Evolutionary conservation across 2,113 vertebrate genomes (phyloP).

Genomic region (Paramisgurnus dabryanus): DNA sequence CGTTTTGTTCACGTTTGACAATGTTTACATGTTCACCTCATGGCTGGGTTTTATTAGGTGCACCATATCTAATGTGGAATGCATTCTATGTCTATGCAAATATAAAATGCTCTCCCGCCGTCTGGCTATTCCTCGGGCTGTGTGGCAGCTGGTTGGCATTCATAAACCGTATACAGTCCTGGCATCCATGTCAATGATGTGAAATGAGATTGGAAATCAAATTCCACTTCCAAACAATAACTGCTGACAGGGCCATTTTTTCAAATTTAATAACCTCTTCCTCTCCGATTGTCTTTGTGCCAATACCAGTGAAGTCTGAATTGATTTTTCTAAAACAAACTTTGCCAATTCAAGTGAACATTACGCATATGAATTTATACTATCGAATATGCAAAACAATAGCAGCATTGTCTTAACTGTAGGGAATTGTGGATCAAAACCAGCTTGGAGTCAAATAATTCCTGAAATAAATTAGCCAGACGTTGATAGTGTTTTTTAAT

Average conservation of each 20-base stretch:
- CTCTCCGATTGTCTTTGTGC: constrained; percentile 43
- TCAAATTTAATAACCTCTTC: constrained; percentile 55
- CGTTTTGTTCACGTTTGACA: background rate
- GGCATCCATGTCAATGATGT: constrained; percentile 51
- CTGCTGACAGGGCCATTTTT: constrained; percentile 54
- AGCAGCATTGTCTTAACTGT: background rate
- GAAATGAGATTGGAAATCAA: constrained; percentile 51
- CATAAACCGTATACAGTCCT: constrained; percentile 30
- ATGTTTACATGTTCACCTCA: background rate
- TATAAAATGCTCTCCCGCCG: background rate
- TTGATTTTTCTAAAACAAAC: constrained; percentile 49
- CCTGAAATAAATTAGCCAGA: constrained; percentile 23
- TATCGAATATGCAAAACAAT: constrained; percentile 33
- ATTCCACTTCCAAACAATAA: constrained; percentile 56
- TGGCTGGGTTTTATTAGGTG: background rate
- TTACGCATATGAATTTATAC: constrained; percentile 37
- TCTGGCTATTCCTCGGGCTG: constrained; percentile 2
- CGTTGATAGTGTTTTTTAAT: constrained; percentile 27
- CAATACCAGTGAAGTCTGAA: constrained; percentile 41
- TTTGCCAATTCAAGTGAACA: constrained; percentile 39
- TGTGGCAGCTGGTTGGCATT: constrained; percentile 39
- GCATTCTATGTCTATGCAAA: background rate
- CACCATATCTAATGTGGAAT: constrained; percentile 3
- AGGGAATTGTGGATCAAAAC: constrained; percentile 18
- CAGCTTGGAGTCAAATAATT: constrained; percentile 10